These are phyloP conservation scores for Cebus imitator DNA, from an alignment of 2,113 vertebrate genomes.

Conservation along the genomic window DNA sequence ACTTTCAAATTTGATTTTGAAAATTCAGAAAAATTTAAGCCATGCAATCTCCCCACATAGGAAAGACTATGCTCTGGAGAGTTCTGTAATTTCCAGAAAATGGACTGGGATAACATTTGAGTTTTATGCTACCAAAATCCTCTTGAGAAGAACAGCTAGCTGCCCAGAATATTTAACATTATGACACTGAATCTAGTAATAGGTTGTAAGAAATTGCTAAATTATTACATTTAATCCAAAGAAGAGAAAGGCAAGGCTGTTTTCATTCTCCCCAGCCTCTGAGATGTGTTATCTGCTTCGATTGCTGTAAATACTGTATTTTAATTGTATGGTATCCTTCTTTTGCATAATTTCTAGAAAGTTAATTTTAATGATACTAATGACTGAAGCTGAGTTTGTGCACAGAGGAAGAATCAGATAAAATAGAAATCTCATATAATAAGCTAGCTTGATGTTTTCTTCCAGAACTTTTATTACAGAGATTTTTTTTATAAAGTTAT, in stretches of 20 bases:
- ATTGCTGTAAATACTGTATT: constrained; percentile 37
- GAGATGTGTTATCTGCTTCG: constrained; percentile 63
- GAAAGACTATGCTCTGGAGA: constrained; percentile 72
- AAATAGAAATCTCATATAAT: constrained; percentile 43
- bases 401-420: constrained; percentile 50
- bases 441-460: constrained; percentile 29
- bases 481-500: constrained; percentile 2
- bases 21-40: constrained; percentile 78
- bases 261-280: constrained; percentile 23
- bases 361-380: constrained; percentile 66
- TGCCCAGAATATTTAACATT: constrained; percentile 55
- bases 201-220: constrained; percentile 32
- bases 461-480: neutral
- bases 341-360: constrained; percentile 64
- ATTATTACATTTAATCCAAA: constrained; percentile 25
- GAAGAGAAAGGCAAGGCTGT: constrained; percentile 5
- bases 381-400: constrained; percentile 49
- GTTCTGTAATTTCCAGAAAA: constrained; percentile 62
- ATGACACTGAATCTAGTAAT: constrained; percentile 50
- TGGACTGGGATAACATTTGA: constrained; percentile 58
- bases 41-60: constrained; percentile 52
- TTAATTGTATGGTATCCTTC: constrained; percentile 73
- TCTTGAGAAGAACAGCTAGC: constrained; percentile 61
- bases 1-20: constrained; percentile 79
- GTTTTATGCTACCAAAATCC: constrained; percentile 56